Conservation (phyloP, 2,888 invertebrate species). For the Furcula furcula region DNA sequence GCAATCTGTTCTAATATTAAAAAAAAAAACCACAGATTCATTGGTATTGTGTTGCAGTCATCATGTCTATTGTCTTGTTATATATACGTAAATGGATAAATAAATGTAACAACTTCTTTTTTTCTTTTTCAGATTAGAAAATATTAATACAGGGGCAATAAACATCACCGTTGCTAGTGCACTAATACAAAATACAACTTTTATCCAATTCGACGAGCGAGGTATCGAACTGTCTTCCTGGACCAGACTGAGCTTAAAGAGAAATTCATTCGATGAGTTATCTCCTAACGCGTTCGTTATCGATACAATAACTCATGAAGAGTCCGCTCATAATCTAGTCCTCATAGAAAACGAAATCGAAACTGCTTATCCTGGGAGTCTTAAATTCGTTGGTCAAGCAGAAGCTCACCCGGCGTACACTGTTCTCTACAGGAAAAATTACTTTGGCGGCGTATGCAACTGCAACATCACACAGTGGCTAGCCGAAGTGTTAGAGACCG, state of each 20-base stretch:
- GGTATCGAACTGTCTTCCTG: constrained; percentile 85
- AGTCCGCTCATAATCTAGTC: constrained; percentile 80
- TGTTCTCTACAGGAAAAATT: constrained; percentile 81
- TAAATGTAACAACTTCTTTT: no score
- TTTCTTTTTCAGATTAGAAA: constrained; percentile 80
- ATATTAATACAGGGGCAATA: constrained; percentile 83
- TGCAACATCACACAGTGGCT: constrained; percentile 84
- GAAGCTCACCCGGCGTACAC: constrained; percentile 60
- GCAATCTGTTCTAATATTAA: no score
- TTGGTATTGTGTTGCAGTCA: no score
- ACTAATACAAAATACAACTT: constrained; percentile 82
- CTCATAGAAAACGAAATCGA: constrained; percentile 73
- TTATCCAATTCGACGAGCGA: constrained; percentile 78
- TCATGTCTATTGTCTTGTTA: no score
- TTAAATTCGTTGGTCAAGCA: constrained; percentile 82
- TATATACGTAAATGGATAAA: no score
- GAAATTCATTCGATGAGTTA: constrained; percentile 84
- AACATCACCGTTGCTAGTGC: constrained; percentile 84
- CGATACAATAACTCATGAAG: constrained; percentile 78
- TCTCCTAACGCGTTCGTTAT: constrained; percentile 78
- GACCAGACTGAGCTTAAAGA: constrained; percentile 83
- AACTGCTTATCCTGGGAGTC: constrained; percentile 68
- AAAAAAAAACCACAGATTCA: no score
- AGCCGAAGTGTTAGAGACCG: constrained; percentile 61
- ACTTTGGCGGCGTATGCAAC: constrained; percentile 83